These are phyloP conservation scores for Oncopeltus fasciatus DNA, from an alignment of 1,140 invertebrate genomes.

Conservation along the genomic window DNA sequence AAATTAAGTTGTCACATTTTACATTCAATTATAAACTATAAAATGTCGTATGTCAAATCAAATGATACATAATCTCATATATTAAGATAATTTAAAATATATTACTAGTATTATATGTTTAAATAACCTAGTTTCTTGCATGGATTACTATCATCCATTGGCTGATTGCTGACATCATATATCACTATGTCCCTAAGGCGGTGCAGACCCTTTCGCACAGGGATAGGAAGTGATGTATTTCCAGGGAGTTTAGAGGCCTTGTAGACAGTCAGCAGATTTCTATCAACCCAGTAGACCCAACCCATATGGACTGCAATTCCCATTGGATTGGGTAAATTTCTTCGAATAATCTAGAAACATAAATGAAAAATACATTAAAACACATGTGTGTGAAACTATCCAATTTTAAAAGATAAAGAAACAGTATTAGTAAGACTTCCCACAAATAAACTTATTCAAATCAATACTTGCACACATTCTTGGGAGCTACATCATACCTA, in stretches of 20 bases:
- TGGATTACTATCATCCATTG: constrained; percentile 59
- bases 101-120: too few relatives aligned
- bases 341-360: constrained; percentile 48
- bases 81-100: too few relatives aligned
- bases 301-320: constrained; percentile 72
- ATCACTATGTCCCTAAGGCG: constrained; percentile 79
- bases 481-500: too few relatives aligned
- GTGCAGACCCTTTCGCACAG: constrained; percentile 63
- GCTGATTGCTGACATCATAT: constrained; percentile 77
- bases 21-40: too few relatives aligned
- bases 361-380: background rate
- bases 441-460: too few relatives aligned
- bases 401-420: too few relatives aligned
- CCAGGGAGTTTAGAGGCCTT: constrained; percentile 64
- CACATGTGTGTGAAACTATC: too few relatives aligned
- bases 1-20: too few relatives aligned
- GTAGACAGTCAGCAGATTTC: constrained; percentile 78
- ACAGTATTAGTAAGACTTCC: too few relatives aligned
- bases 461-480: too few relatives aligned
- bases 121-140: constrained; percentile 46
- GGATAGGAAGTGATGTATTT: constrained; percentile 42
- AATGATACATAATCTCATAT: too few relatives aligned
- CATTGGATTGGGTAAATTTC: constrained; percentile 87
- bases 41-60: too few relatives aligned
- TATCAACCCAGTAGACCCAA: constrained; percentile 90